Evolutionary conservation across 2,888 invertebrate species (phyloP), one percentile per base, ranked within the genome.

Genomic region (Ecdyonurus torrentis): DNA sequence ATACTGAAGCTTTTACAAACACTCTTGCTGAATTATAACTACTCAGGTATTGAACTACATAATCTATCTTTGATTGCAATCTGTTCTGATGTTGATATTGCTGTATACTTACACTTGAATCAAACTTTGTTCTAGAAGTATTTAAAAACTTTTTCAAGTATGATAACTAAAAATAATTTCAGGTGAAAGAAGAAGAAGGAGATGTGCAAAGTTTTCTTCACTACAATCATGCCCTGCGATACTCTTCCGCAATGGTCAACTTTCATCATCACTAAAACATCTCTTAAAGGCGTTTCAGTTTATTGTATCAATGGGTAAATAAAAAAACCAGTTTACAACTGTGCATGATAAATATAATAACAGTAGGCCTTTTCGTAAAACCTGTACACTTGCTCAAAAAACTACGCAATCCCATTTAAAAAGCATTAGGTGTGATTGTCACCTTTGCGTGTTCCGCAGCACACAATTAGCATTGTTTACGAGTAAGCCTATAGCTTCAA

Each of bases 221-320:
- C 68, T 91, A 86, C 74, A 91, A 91, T 73, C 87, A 89, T 71
- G 89, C 90, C 7, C 82, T 91, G 2, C 70, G 90, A n/a, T n/a
- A 52, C 76, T 87, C 5, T 91, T 86, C 73, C 88, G 90, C 70
- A 82, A 85, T 5, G 81, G 83, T 64, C 87, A 91, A 71, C 89
- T 87, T 71, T 82, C 83, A 61, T 80, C 83, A 66, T 86, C 89
- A 10, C 77, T 81, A 0, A 72, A 74, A 65, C 80, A 86, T 63
- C 77, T 85, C 68, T 83, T 83, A 67, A 80, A 81, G 70, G 75
- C 83, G 15, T 82, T 84, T 70, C 81, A 81, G 65, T 83, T 82
- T 67, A 81, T 85, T 63, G 85, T 85, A 71, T 83, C 85, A 18
- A 79, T 86, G 77, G 84, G 84, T 83, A 24, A 24, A 20, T 23